Evolutionary conservation across 2,113 vertebrate species (phyloP).

Genomic region (Chaenogobius annularis): DNA sequence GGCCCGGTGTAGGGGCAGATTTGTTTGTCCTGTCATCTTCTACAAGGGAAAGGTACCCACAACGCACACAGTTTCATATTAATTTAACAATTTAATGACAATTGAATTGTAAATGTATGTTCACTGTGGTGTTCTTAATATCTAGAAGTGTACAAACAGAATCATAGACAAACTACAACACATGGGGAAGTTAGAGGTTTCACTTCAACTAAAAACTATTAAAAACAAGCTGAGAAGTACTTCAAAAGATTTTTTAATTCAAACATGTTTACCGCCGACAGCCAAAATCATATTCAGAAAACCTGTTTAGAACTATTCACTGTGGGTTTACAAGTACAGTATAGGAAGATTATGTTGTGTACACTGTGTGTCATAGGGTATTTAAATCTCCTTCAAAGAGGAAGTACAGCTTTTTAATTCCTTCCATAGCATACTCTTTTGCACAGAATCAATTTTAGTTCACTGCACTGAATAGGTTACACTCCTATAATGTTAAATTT

Average conservation of each 20-base stretch:
- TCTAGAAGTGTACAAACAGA: background rate
- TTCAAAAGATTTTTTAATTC: background rate
- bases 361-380: background rate
- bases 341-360: background rate
- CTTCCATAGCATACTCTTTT: background rate
- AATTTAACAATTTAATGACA: background rate
- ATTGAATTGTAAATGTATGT: background rate
- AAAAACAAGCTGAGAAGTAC: background rate
- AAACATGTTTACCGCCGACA: background rate
- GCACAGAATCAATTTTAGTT: background rate
- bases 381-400: background rate
- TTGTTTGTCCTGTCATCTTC: constrained; percentile 96
- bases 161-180: background rate
- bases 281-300: background rate
- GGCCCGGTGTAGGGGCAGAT: constrained; percentile 93
- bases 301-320: background rate
- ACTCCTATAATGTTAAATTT: background rate
- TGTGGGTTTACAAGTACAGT: background rate
- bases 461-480: no score
- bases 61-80: background rate
- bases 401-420: background rate
- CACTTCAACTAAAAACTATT: background rate
- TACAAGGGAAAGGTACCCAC: constrained; percentile 93
- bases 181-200: constrained; percentile 1
- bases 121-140: background rate